Base-by-base conservation (phyloP, 2,113 vertebrate genomes). In the Hepsetus odoe region DNA sequence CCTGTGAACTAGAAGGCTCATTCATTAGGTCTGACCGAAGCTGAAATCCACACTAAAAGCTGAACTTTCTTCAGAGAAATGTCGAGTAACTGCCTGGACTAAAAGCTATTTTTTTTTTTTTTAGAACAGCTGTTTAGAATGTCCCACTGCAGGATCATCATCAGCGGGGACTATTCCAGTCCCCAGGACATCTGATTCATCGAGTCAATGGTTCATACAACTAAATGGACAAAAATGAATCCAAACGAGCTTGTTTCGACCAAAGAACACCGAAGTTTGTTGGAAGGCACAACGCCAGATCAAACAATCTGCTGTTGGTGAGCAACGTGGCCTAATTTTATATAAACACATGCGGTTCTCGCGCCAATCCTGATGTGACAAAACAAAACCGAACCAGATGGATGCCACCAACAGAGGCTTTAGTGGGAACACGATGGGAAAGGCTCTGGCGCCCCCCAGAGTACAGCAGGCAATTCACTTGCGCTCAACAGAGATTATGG, bases 381-480 rank as follows among this genome's bases (percentile, higher is more conserved):
- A 10, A 24, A 9, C 5, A 62, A 62, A 32, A 62, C 14, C 28
- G 33, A 32, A 24, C 13, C 69, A 56, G 11, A 20, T 51, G 11
- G 44, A 59, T 18, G 12, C 35, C 13, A 24, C 11, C 16, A 1
- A 9, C 7, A 26, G 3, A n/a, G 12, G 1, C 16, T 49, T 0
- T 11, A 56, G 20, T n/a, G 4, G 26, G 20, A 26, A 59, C 0
- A 10, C 3, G 3, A 67, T 67, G 67, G 62, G 20, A 89, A 85
- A 82, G 20, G 58, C 85, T 77, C 51, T 80, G 84, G 88, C 89
- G 66, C 91, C 91, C 85, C 80, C 90, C 76, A 82, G 78, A 84
- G 92, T 84, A 84, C 73, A 85, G 18, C 5, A 10, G 32, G 35
- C 20, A 35, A 35, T 18, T 64, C 3, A 35, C 0, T 9, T 35